Base-by-base conservation (phyloP, 1,140 invertebrate species). In the Brachionus sp. region DNA sequence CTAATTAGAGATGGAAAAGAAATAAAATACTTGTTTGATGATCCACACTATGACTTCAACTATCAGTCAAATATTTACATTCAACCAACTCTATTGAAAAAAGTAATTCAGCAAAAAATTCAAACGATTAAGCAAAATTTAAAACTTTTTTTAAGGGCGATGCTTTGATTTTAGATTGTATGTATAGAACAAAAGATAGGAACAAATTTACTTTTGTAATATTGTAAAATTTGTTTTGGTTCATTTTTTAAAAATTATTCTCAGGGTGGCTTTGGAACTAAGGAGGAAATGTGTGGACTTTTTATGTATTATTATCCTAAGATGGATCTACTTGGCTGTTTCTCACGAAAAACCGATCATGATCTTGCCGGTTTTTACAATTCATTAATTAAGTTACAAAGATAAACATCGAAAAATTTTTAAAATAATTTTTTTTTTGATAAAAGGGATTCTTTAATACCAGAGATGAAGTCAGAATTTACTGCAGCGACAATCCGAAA, bases 221-320 rank as follows among this genome's bases (percentile, higher is more conserved):
- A 53, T 46, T 35, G 1, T 37, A 57, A 10, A 77, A 42, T 33
- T 1, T 10, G 25, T 12, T 77, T 9, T n/a, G 33, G n/a, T 46
- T 19, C 5, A 7, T 23, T 1, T 7, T n/a, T 35, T 7, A 7
- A 57, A 78, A 57, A 37, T 23, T 62, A 53, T 2, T 57, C 12
- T 29, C n/a, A 78, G 77, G 77, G 77, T 62, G 77, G 77, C 12
- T 62, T 29, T 37, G 29, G 42, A 33, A 78, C 77, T 16, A 25
- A 23, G 16, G 77, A 78, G 9, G 77, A 78, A 62, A 78, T 78
- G 77, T 78, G 77, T 53, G 53, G 53, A n/a, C 16, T 57, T 19
- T 78, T 78, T 53, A 78, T 78, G 23, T 78, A 78, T 78, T 78
- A 78, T 78, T 78, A 78, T 78, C 77, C 77, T 12, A 78, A 62